A percentile compares a stretch with the other conserved stretches of the same genome.
Evolutionary conservation across 2,888 invertebrate genomes (phyloP).

Genomic region (Drosophila setosimentum): DNA sequence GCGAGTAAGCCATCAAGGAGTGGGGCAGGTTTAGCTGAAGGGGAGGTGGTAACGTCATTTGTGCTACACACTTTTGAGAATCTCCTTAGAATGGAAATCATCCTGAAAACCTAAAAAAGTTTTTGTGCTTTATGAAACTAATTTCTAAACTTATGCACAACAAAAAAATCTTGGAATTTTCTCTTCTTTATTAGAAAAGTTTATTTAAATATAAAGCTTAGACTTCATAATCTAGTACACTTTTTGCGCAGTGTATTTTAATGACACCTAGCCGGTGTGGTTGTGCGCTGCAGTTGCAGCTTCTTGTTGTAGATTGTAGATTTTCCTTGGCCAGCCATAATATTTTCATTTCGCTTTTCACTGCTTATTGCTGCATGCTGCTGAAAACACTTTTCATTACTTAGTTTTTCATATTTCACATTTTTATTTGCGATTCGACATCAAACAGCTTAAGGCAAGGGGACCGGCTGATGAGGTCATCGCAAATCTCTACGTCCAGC

Average conservation of each 20-base stretch:
- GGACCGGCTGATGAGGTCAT: conserved; percentile 47
- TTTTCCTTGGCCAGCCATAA: conserved; percentile 62
- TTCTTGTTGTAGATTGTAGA: conserved; percentile 26
- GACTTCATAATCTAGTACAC: not conserved
- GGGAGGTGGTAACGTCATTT: conserved; percentile 10
- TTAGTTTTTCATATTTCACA: conserved; percentile 77
- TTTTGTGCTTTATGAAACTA: not conserved
- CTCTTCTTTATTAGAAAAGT: not conserved
- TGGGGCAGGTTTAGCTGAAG: not conserved
- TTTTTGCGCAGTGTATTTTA: conserved; percentile 26
- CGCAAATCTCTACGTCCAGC: conserved; percentile 42
- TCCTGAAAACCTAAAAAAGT: not conserved
- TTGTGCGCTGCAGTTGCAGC: conserved; percentile 16
- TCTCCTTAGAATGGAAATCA: not conserved
- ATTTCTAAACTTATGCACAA: not conserved
- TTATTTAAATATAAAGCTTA: not conserved
- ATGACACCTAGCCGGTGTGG: conserved; percentile 46
- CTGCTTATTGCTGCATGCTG: conserved; percentile 28
- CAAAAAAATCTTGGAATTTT: not conserved
- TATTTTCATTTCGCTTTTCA: conserved; percentile 70
- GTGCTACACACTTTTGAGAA: conserved; percentile 10
- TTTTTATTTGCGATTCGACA: conserved; percentile 56
- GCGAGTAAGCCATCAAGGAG: conserved; percentile 41
- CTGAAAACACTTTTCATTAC: conserved; percentile 78
- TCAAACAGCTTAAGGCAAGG: not conserved